These are phyloP conservation scores for Aporophyla nigra DNA, from an alignment of 2,888 invertebrate species.

Conservation along the genomic window DNA sequence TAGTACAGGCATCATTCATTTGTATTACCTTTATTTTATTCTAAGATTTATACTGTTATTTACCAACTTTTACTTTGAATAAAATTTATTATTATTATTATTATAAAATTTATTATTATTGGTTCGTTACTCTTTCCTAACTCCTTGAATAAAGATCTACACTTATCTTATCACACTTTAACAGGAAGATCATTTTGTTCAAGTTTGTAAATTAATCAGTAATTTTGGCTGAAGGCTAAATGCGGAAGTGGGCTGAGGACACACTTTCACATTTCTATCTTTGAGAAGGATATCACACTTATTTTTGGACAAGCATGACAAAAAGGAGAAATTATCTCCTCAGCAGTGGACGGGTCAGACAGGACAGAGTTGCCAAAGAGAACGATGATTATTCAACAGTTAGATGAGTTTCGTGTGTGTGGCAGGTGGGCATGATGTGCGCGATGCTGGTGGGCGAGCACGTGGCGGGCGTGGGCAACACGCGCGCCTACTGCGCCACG, in stretches of 20 bases:
- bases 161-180: not conserved
- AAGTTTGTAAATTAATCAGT: not conserved
- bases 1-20: too few species aligned
- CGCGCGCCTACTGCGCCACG: slow-evolving; percentile 91
- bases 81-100: too few species aligned
- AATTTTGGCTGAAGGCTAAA: not conserved
- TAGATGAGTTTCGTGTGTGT: not conserved
- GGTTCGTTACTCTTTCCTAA: not conserved
- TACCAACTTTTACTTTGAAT: too few species aligned
- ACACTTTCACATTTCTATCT: not conserved
- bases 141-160: not conserved
- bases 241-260: not conserved
- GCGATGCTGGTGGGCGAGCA: slow-evolving; percentile 91
- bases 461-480: slow-evolving; percentile 79
- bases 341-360: not conserved
- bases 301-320: not conserved
- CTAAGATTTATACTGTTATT: too few species aligned
- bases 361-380: too few species aligned
- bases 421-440: slow-evolving; percentile 93
- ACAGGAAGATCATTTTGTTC: not conserved
- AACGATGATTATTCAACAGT: not conserved
- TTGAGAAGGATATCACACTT: not conserved
- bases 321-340: too few species aligned
- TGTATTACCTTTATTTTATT: too few species aligned
- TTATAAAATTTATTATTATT: too few species aligned